Base-by-base conservation (phyloP, 1,140 invertebrate genomes). In the Heliothis virescens region DNA sequence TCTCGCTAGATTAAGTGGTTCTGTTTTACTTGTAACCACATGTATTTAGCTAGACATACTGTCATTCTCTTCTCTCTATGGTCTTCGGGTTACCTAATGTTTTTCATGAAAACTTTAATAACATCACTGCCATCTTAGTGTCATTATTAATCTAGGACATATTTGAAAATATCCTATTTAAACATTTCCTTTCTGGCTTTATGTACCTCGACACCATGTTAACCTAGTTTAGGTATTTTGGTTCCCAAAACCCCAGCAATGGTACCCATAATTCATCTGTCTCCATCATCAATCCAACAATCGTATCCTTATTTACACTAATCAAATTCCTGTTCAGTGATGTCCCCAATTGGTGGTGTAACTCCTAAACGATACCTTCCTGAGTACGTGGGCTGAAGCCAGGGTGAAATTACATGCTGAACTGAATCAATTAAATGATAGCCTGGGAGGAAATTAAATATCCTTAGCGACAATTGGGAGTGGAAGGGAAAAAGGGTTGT, bases 321-420 rank as follows among this genome's bases (percentile, higher is more conserved):
- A 78, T 81, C 57, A 81, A 81, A 77, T 71, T 18, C 12, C 26
- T 63, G 48, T 73, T 78, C 60, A 41, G 34, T 59, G 74, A 59
- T 72, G 82, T 52, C n/a, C 69, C 21, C 79, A 85, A 85, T 85
- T 84, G 83, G 52, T 53, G 73, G 41, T 74, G 65, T 55, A 26
- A 48, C 57, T 60, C 26, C 57, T 81, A 85, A 85, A 78, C 63
- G 79, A 78, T 79, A 29, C 52, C 73, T 77, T 85, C 81, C 81
- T 81, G 75, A 52, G 71, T 79, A 79, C 77, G 79, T 83, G 73
- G 79, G 82, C 48, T 21, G 72, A 69, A 72, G 75, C 62, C 67
- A 65, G 80, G 55, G 65, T 81, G 29, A 63, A 50, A 63, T 57
- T 78, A 59, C 67, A 71, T 15, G 18, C 18, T 18, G 50, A 63